Base-by-base conservation (phyloP, 1,140 invertebrate species). In the Octopus sinensis region DNA sequence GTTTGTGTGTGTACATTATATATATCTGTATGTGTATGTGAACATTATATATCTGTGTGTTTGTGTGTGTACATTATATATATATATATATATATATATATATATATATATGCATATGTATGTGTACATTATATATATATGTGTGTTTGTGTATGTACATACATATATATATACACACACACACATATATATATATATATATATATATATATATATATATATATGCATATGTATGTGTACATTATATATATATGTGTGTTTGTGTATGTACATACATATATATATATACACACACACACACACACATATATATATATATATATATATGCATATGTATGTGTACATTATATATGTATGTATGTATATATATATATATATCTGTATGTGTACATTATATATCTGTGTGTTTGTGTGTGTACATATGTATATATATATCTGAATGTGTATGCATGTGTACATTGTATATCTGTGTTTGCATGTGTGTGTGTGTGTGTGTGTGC, bases 131-230 rank as follows among this genome's bases (percentile, higher is more conserved):
- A 17, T 17, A 62, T 7, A 62, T 62, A 62, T 62, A 17, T 62
- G 56, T 62, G 56, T 62, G 6, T 17, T 17, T 7, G 6, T 62
- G 56, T 62, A 62, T 62, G 6, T 7, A 17, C 17, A 17, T 62
- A 62, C 56, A 62, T 62, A 62, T 62, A 62, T 62, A 17, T 62
- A 62, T 62, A 17, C 17, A 17, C 17, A 62, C 17, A 62, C 17
- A 62, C 17, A 62, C 17, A 62, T 62, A 62, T 62, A 62, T 62
- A 62, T 62, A 62, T 62, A 62, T 62, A 62, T 62, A 62, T 62
- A 62, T 62, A 62, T 62, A 62, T 62, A 62, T 62, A 62, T 62
- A 62, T 62, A 62, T 62, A 62, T 62, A 62, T 62, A 62, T 62
- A 62, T 62, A 62, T 62, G 17, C 56, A 62, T 62, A 62, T 17